phyloP scores from a whole-genome alignment of 2,113 vertebrate species.

The Triplophysa siluroides region DNA sequence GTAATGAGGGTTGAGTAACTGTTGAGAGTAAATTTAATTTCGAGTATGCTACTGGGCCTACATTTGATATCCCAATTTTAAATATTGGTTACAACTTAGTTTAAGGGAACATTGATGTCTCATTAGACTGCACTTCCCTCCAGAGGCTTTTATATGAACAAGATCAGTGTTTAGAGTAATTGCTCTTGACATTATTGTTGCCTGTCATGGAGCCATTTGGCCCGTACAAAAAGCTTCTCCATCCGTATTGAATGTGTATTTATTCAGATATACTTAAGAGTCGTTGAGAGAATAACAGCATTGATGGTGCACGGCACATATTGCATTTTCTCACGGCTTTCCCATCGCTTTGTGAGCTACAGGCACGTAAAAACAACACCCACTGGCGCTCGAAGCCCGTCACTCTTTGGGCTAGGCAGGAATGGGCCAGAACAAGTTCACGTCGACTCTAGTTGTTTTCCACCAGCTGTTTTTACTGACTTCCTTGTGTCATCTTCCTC shows the following conservation, averaged over 20 bases:
- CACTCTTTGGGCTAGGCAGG: constrained; percentile 17
- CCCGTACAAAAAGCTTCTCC: background rate
- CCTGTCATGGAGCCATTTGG: background rate
- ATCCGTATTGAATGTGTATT: background rate
- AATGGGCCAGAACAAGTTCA: background rate
- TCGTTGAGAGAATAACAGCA: background rate
- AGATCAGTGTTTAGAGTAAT: background rate
- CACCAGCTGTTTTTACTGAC: background rate
- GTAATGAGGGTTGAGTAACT: too few species aligned
- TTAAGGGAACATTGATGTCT: background rate
- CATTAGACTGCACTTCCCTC: background rate
- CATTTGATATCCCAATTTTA: background rate
- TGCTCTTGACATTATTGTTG: background rate
- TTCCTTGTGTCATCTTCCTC: constrained; percentile 5
- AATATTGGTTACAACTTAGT: background rate
- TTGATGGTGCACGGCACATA: background rate
- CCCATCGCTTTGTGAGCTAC: constrained; percentile 24
- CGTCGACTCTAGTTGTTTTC: background rate
- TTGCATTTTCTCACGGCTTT: background rate
- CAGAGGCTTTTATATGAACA: background rate
- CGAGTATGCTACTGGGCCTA: background rate
- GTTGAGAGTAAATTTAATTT: too few species aligned
- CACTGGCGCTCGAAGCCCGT: constrained; percentile 1
- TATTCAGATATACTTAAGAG: background rate
- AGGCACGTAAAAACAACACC: constrained; percentile 20